Evolutionary conservation across 2,888 invertebrate species (phyloP), one percentile per base, ranked within the genome.

Genomic region (Barypeithes pellucidus): DNA sequence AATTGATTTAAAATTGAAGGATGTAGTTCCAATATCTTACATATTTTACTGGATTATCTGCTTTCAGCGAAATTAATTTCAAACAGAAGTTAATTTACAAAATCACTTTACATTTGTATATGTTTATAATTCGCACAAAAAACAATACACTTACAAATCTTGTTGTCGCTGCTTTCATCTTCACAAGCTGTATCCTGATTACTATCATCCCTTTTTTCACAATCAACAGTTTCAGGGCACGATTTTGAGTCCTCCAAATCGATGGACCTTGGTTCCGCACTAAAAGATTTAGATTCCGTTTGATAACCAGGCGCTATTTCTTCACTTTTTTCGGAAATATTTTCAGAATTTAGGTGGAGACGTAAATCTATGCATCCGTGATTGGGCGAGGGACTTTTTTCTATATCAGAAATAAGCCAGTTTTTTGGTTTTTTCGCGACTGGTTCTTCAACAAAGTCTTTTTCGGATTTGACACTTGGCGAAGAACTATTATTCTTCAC

Each of bases 391-490:
- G 78, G 68, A 4, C 65, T 78, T 77, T 80, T 81, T 79, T 81
- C 82, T 29, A 83, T 81, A 75, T 85, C 85, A 43, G 85, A 83
- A 67, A 85, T 85, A 39, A 86, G 81, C 86, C 86, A 86, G 77
- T 86, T 86, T 80, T 85, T 86, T 24, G 85, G 85, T 73, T 81
- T 80, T 80, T 80, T 83, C 29, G 80, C 73, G 39, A 50, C 36
- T 14, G 61, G 59, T 33, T 82, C 80, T 16, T 82, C 82, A 16
- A 75, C 69, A 24, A 66, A 73, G 4, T 82, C 82, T 20, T 82
- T 83, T 80, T 85, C 84, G 70, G 82, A 82, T 79, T 84, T 84
- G 65, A 84, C 81, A 8, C 77, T 68, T 12, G 80, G 77, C 36
- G 79, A 77, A 14, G 79, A 72, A 33, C 79, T 71, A n/a, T 59